Evolutionary conservation across 2,888 invertebrate species (phyloP).

Genomic region (Seira sanloemensis): DNA sequence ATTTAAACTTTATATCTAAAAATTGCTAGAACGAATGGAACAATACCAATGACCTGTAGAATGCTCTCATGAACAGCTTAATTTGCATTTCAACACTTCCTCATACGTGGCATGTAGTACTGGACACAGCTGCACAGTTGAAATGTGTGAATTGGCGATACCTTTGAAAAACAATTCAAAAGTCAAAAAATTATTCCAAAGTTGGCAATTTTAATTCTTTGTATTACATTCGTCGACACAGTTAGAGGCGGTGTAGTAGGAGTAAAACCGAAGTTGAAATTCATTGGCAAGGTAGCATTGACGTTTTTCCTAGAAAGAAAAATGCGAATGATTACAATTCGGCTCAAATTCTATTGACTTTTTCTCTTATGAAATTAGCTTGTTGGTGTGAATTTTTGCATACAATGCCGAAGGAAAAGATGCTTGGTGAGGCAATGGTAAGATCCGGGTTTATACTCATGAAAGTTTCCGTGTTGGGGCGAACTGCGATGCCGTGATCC

Average conservation of each 20-base stretch:
- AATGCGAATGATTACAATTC: too few species aligned
- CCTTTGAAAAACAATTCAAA: too few species aligned
- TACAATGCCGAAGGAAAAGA: constrained; percentile 40
- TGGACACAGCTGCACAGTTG: constrained; percentile 63
- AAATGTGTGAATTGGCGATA: too few species aligned
- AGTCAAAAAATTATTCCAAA: too few species aligned
- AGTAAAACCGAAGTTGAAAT: constrained; percentile 56
- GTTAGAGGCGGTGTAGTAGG: constrained; percentile 67
- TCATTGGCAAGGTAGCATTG: constrained; percentile 68
- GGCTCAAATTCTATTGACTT: constrained; percentile 21
- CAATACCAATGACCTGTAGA: neutral
- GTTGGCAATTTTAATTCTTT: too few species aligned
- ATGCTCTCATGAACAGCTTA: too few species aligned
- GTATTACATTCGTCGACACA: constrained; percentile 70
- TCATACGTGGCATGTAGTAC: constrained; percentile 71
- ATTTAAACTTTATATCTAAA: neutral
- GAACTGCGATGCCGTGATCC: constrained; percentile 66
- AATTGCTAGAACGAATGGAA: neutral
- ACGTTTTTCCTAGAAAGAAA: constrained; percentile 58
- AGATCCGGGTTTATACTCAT: constrained; percentile 59
- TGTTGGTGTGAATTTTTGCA: constrained; percentile 2
- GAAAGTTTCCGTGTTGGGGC: constrained; percentile 67
- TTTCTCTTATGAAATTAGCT: constrained; percentile 34
- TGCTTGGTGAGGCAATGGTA: constrained; percentile 36
- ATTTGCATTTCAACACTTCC: too few species aligned